Evolutionary conservation across 2,797 vertebrate genomes (phyloP), one percentile per base, ranked within the genome.

Genomic region (Hozukius guyotensis): DNA sequence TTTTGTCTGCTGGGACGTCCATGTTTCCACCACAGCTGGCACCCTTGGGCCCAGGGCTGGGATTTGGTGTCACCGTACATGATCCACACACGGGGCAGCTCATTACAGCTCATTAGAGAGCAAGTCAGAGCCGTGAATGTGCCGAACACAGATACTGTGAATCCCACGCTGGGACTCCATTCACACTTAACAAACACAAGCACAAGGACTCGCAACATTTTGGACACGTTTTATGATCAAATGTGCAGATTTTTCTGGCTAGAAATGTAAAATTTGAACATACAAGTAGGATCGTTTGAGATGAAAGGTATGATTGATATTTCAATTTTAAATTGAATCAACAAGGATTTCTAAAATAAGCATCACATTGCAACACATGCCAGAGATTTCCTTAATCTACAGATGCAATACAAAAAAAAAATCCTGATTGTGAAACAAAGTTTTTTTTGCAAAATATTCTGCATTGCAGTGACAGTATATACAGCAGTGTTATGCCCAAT

Each of bases 1-100:
- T 78, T 83, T 80, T 82, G 75, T 76, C 78, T 72, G 71, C 36
- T 57, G 60, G 56, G 12, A 66, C 66, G 42, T 52, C 61, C 77
- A 70, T 79, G 65, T 90, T 91, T 93, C 91, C 88, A 87, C 69
- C 76, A 69, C 89, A 89, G 88, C 89, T 83, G 89, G 29, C 74
- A 13, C 66, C 18, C 31, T 27, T 0, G 36, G 72, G 55, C 13
- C 72, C 20, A 1, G 56, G 56, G 56, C 20, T 1, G 34, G 75
- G 84, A 63, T 87, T 67, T 24, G 78, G 85, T 89, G 87, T 88
- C 66, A 59, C 27, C 0, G 22, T 25, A 4, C 34, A 12, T 49
- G 18, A 49, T 69, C 42, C 77, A 68, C 61, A 80, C 77, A n/a
- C 2, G 20, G 16, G 46, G 8, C 67, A 14, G 24, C 77, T 82